Evolutionary conservation across 1,140 invertebrate genomes (phyloP), one percentile per base, ranked within the genome.

Genomic region (Caenorhabditis elegans): DNA sequence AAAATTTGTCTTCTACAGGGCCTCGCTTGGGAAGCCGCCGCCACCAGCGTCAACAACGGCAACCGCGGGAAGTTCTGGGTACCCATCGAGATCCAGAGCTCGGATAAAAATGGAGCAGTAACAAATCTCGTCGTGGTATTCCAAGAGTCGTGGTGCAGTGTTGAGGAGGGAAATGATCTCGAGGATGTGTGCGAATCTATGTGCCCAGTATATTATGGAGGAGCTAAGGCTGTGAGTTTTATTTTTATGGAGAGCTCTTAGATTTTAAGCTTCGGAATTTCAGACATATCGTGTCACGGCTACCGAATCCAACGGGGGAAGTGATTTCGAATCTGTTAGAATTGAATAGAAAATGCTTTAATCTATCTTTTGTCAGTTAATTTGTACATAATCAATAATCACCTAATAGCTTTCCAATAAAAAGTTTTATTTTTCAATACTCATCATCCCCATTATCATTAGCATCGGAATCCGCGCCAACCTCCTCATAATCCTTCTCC

Each of bases 401-500:
- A 19, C 2, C 1, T 28, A 26, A 24, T 53, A 53, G 39, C 0
- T 46, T 17, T 46, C 39, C 4, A 48, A 48, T 48, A 48, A 53
- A 53, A 53, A 6, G 6, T 13, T 60, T 31, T 60, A 19, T 10
- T 53, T 53, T 53, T 70, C 31, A 80, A 51, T 80, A 80, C 43
- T 80, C 79, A 48, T 80, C 79, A 17, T 80, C 79, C 13, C 55
- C 79, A 70, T 80, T 80, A 5, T 75, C 79, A 11, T 43, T 31
- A n/a, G 75, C 55, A 70, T 70, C 46, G 5, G 79, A 80, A 51
- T 80, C 79, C 11, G 70, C 60, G 3, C 26, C 79, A 22, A 80
- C 78, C 55, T 85, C 84, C 51, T 93, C 92, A 85, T 93, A 93
- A 86, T 93, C 93, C 85, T 93, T 93, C 89, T 93, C 92, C 1